phyloP scores from a whole-genome alignment of 2,113 vertebrate genomes.

The Mesitornis unicolor region DNA sequence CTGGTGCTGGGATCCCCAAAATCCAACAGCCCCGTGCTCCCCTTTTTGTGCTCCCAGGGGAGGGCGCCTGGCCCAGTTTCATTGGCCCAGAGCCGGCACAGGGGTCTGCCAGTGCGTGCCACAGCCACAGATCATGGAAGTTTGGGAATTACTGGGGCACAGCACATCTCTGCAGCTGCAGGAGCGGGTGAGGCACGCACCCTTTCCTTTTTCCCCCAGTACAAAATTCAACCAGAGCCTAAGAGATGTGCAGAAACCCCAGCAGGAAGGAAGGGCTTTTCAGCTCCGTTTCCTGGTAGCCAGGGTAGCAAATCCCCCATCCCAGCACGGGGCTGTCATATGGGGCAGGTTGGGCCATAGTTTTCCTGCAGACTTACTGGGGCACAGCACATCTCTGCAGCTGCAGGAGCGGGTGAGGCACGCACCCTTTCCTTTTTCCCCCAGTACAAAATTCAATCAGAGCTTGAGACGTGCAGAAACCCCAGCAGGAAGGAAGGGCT shows the following conservation, averaged over 20 bases:
- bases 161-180: neutral
- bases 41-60: fast-evolving
- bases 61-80: neutral
- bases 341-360: neutral
- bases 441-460: neutral
- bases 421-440: neutral
- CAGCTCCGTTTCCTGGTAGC: neutral
- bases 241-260: neutral
- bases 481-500: neutral
- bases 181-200: neutral
- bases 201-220: neutral
- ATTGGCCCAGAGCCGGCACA: too few relatives aligned
- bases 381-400: neutral
- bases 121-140: too few relatives aligned
- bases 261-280: neutral
- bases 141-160: too few relatives aligned
- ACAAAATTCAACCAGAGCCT: neutral
- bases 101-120: fast-evolving
- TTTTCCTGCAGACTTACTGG: neutral
- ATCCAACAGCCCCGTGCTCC: fast-evolving
- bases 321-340: neutral
- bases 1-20: neutral
- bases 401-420: neutral
- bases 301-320: neutral
- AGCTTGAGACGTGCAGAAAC: neutral